Evolutionary conservation across 2,797 vertebrate genomes (phyloP), one percentile per base, ranked within the genome.

Genomic region (Limnodromus scolopaceus): DNA sequence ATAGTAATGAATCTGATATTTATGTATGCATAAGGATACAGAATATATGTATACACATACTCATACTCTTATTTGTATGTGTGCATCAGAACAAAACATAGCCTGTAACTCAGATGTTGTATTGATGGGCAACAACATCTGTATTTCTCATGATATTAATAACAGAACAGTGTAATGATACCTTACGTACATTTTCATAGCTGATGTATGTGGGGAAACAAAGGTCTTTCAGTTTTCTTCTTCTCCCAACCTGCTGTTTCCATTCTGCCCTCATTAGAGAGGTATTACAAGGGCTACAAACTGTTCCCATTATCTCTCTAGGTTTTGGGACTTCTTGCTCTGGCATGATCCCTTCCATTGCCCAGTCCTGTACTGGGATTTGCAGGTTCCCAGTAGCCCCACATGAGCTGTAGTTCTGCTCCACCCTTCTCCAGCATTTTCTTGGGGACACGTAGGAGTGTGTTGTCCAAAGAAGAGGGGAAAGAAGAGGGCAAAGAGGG

Each of bases 361-460:
- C 19, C 23, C 28, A 18, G 48, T 58, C 17, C 30, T 13, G 13
- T 41, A 24, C 5, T 4, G 17, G 25, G 15, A 68, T 87, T 66
- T 68, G 4, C 23, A 77, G 45, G n/a, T 5, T 83, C 4, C 19
- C 30, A 69, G 1, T 9, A 63, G 9, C 36, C 17, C 8, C 11
- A 30, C 9, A 4, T 5, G 11, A 24, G 36, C 30, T 25, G 8
- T 24, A 46, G 32, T 27, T 72, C 66, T 75, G 25, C 25, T 92
- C 20, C 15, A 38, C 3, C 6, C 25, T 34, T 10, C 7, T 77
- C 36, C 41, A 54, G 4, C 8, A 0, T 81, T 70, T 87, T 63
- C 41, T 45, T 1, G 1, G 27, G 41, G 48, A 77, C 9, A 23
- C 1, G 1, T 28, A 58, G n/a, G 16, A 60, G 14, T 18, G 12